Evolutionary conservation across 2,888 invertebrate species (phyloP), one percentile per base, ranked within the genome.

Genomic region (Philhelius pedissequus): DNA sequence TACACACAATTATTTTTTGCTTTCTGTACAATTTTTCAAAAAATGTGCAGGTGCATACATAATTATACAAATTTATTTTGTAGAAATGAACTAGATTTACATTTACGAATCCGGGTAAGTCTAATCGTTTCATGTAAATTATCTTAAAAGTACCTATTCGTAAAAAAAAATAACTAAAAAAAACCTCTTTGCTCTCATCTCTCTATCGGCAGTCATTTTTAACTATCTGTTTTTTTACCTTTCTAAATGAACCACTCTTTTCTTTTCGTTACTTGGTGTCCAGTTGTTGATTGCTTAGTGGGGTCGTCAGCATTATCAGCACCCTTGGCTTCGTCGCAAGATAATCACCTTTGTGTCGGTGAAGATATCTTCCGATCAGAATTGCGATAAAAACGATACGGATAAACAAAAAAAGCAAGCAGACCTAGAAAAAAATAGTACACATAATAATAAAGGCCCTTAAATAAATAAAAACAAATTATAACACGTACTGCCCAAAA

Each of bases 291-390:
- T 82, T 96, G 99, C 99, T n/a, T 96, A 95, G 92, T 99, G 0
- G 96, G 97, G 92, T 97, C 98, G 8, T 96, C 93, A 1, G 98
- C 98, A 62, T 96, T 95, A 87, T 96, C 96, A 7, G 98, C 98
- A 15, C 98, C 98, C 87, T 97, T 96, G 90, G 99, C 99, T 92
- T 99, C 99, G 92, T 98, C 0, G 99, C 99, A 68, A 98, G 93
- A 90, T 99, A 99, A 91, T 98, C 98, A 69, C 99, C 98, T 92
- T 98, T 98, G 90, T 98, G 97, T 50, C 97, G 93, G 22, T 97
- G 95, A 87, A 97, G 93, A 87, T 97, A 97, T 13, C 97, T 94
- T 35, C 97, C 97, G 86, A 97, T 94, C 38, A 97, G 92, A 68
- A 97, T 93, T 0, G 95, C 95, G 92, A 97, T 95, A 43, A 97